Conservation (phyloP, 2,113 vertebrate species). For the Genyomyrus donnyi region DNA sequence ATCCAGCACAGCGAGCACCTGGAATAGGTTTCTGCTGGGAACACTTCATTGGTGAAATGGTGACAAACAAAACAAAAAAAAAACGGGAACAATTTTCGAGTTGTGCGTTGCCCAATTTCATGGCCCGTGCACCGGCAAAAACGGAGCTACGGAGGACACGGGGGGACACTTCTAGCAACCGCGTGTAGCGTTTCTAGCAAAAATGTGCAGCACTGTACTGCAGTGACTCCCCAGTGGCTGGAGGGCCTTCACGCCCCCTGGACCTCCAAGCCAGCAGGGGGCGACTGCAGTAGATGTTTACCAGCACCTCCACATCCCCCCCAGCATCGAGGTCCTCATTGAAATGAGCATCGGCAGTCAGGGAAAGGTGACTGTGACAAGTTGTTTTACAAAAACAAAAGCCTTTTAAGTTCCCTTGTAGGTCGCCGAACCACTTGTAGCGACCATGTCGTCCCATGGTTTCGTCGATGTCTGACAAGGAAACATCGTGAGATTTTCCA, state of each 20-base stretch:
- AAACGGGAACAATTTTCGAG: neutral
- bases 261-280: neutral
- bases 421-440: neutral
- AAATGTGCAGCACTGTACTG: neutral
- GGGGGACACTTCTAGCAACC: neutral
- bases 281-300: neutral
- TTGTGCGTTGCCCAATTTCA: neutral
- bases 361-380: neutral
- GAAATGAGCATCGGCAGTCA: conserved; percentile 53
- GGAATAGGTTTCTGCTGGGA: neutral
- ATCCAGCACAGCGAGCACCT: neutral
- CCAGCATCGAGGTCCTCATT: neutral
- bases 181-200: no score
- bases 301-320: neutral
- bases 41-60: neutral
- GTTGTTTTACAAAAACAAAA: neutral
- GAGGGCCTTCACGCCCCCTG: neutral
- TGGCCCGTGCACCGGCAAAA: neutral
- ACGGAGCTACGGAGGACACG: neutral
- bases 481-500: neutral
- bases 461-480: neutral
- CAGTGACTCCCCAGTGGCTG: neutral
- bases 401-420: neutral
- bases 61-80: neutral
- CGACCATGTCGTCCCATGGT: neutral